Conservation (phyloP, 2,113 vertebrate genomes). For the Heterotis niloticus region DNA sequence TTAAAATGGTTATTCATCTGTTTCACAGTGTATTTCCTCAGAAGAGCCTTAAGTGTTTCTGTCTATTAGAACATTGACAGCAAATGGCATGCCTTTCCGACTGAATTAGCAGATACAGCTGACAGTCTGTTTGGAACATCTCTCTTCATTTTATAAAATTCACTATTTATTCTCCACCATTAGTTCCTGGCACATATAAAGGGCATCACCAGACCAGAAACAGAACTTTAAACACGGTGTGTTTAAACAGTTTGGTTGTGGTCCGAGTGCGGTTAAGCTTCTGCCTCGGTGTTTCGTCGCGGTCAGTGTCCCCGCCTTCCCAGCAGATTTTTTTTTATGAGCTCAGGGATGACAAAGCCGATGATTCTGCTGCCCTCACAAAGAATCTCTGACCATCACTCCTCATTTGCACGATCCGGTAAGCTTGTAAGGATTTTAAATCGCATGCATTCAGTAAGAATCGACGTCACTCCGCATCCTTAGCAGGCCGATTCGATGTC, state of each 20-base stretch:
- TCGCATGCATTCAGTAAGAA: background rate
- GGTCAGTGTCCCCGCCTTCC: background rate
- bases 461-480: background rate
- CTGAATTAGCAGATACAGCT: background rate
- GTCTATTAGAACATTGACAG: background rate
- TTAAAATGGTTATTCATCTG: background rate
- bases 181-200: background rate
- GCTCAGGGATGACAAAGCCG: background rate
- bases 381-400: background rate
- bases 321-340: background rate
- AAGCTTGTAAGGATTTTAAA: background rate
- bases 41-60: background rate
- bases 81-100: background rate
- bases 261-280: background rate
- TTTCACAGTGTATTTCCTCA: background rate
- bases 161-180: background rate
- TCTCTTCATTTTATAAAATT: conserved; percentile 4
- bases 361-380: background rate
- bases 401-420: conserved; percentile 13
- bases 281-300: background rate
- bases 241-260: too few relatives aligned
- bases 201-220: background rate
- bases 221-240: too few relatives aligned
- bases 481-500: background rate
- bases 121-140: background rate